These are phyloP conservation scores for Limanda limanda DNA, from an alignment of 2,113 vertebrate species.

Conservation along the genomic window DNA sequence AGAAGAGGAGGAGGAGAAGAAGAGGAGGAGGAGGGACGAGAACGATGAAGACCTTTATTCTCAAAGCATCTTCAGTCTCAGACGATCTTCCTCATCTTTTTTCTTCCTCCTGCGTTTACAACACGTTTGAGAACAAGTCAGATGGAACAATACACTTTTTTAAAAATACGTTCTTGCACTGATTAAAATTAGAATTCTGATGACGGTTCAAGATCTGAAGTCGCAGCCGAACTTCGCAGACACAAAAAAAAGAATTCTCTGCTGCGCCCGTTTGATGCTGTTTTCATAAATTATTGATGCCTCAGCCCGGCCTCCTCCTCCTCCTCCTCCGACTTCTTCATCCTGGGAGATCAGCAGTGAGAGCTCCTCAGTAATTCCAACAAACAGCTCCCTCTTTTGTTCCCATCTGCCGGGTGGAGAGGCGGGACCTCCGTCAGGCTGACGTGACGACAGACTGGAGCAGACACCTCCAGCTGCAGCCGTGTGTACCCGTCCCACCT, in stretches of 20 bases:
- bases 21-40: too few species aligned
- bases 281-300: slow-evolving; percentile 76
- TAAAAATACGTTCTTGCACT: slow-evolving; percentile 7
- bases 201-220: slow-evolving; percentile 25
- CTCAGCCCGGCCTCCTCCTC: slow-evolving; percentile 15
- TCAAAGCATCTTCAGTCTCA: too few species aligned
- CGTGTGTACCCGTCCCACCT: slow-evolving; percentile 58
- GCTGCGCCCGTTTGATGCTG: slow-evolving; percentile 65
- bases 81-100: too few species aligned
- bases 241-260: slow-evolving; percentile 14
- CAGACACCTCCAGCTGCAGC: slow-evolving; percentile 70
- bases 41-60: too few species aligned
- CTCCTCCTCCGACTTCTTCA: slow-evolving; percentile 33
- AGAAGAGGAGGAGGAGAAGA: too few species aligned
- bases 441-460: slow-evolving; percentile 67
- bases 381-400: slow-evolving; percentile 74
- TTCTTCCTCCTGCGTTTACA: too few species aligned
- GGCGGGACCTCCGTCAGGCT: slow-evolving; percentile 48
- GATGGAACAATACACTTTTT: too few species aligned
- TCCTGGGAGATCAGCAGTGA: slow-evolving; percentile 73
- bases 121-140: too few species aligned
- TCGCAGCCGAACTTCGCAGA: slow-evolving; percentile 15
- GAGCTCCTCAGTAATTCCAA: slow-evolving; percentile 73
- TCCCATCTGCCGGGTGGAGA: slow-evolving; percentile 50
- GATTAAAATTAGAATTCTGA: slow-evolving; percentile 35